These are phyloP conservation scores for Chironomus tepperi DNA, from an alignment of 1,140 invertebrate genomes.

Conservation along the genomic window DNA sequence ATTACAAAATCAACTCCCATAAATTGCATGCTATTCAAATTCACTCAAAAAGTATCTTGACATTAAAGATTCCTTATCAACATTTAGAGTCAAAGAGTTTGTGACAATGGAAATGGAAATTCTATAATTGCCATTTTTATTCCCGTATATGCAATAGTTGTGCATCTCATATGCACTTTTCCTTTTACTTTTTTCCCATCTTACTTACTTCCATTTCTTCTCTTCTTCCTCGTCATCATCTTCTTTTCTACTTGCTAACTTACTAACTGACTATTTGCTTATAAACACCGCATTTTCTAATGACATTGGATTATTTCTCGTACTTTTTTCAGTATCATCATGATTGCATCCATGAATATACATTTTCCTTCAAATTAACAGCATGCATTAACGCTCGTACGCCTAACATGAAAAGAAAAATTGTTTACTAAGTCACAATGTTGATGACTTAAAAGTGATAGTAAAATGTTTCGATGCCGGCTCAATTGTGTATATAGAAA, in stretches of 20 bases:
- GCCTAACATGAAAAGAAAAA: no score
- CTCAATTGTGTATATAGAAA: background rate
- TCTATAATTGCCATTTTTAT: background rate
- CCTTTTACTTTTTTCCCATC: slow-evolving; percentile 6
- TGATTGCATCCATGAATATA: background rate
- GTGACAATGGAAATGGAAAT: background rate
- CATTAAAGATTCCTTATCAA: no score
- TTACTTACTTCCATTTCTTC: background rate
- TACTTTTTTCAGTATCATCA: background rate
- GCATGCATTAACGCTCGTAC: no score
- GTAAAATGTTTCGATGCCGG: background rate
- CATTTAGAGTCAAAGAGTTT: no score
- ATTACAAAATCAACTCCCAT: no score
- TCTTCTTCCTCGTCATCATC: background rate
- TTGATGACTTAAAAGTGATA: background rate
- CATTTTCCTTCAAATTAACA: no score
- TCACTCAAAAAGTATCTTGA: no score
- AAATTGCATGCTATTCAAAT: no score
- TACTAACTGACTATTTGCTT: no score
- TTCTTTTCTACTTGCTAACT: no score
- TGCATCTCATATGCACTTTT: background rate
- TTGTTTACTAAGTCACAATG: background rate
- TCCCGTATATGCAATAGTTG: background rate
- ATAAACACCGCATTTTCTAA: background rate
- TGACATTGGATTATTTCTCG: background rate